These are phyloP conservation scores for Sylvietta virens DNA, from an alignment of 2,113 vertebrate genomes.

Conservation along the genomic window DNA sequence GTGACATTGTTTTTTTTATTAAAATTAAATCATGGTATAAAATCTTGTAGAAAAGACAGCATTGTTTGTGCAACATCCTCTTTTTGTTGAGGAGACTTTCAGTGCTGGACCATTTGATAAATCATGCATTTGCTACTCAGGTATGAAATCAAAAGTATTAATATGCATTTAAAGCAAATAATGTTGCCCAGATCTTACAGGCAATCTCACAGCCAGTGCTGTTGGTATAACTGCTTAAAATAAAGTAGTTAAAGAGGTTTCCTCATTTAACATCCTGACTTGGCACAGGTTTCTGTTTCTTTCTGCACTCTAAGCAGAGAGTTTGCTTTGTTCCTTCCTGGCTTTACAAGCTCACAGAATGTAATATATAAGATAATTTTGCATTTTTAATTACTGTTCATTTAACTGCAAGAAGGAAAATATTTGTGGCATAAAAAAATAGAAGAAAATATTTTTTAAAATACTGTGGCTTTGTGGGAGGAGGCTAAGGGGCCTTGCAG, in stretches of 20 bases:
- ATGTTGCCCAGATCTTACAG: neutral
- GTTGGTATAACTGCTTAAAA: neutral
- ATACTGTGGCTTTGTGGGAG: neutral
- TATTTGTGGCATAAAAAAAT: neutral
- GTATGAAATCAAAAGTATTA: neutral
- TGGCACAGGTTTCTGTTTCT: neutral
- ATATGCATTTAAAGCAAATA: neutral
- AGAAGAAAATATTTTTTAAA: neutral
- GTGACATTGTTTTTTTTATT: neutral
- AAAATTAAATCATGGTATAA: neutral
- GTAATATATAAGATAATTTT: neutral
- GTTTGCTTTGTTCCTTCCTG: neutral
- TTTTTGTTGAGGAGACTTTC: neutral
- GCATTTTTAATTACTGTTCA: neutral
- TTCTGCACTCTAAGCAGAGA: neutral
- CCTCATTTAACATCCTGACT: neutral
- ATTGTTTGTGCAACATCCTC: neutral
- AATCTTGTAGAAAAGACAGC: neutral
- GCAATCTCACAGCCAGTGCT: neutral
- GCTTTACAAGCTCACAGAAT: fast-evolving
- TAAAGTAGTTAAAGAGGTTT: neutral
- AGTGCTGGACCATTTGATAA: neutral
- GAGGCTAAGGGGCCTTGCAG: neutral
- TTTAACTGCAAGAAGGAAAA: neutral
- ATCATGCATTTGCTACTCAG: neutral